Evolutionary conservation across 2,113 vertebrate genomes (phyloP).

Genomic region (Cichladusa arquata): DNA sequence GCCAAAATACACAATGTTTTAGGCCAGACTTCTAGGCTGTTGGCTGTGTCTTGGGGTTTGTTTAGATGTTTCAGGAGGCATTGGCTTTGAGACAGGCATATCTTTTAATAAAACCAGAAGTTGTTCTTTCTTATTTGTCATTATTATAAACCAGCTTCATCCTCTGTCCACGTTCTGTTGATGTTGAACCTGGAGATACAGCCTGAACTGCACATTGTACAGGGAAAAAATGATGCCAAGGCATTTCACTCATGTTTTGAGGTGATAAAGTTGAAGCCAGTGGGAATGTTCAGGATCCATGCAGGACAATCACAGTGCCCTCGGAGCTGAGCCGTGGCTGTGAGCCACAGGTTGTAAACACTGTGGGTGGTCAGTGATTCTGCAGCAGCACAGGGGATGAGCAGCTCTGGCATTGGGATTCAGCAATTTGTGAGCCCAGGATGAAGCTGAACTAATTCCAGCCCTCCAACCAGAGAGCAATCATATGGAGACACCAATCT

Average conservation of each 20-base stretch:
- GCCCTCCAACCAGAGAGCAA: background rate
- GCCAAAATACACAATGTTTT: background rate
- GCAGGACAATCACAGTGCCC: background rate
- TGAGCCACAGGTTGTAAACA: background rate
- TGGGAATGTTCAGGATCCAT: background rate
- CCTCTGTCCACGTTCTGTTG: background rate
- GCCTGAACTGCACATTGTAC: background rate
- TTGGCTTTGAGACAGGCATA: background rate
- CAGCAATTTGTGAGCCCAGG: background rate
- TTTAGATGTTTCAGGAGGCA: background rate
- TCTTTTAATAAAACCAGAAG: background rate
- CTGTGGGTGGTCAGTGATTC: background rate
- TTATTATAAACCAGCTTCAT: background rate
- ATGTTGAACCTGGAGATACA: background rate
- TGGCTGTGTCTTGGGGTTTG: background rate
- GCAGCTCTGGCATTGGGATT: background rate
- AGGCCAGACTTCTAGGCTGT: background rate
- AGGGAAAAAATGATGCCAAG: background rate
- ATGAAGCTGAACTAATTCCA: background rate
- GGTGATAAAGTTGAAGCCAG: background rate
- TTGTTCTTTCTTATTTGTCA: background rate
- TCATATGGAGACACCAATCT: rapidly evolving
- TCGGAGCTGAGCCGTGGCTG: rapidly evolving
- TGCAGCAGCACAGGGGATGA: background rate
- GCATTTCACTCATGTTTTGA: background rate